Percentiles rank a stretch among this genome's conserved stretches.
phyloP scores from a whole-genome alignment of 35 echinoderm and acorn worm species.

The Chiridota heheva region DNA sequence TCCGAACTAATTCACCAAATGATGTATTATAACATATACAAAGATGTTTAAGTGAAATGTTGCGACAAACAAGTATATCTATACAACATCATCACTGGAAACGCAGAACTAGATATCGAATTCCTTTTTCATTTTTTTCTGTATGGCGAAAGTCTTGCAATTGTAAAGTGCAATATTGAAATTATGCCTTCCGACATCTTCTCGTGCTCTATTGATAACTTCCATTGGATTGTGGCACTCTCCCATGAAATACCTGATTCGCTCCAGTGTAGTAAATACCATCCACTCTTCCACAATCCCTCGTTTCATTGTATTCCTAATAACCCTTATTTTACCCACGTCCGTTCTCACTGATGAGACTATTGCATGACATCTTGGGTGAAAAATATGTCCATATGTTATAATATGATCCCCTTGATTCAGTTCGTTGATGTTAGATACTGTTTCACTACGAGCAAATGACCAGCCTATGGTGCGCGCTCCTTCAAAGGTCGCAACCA shows the following conservation, averaged over 20 bases:
- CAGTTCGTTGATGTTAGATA: not conserved
- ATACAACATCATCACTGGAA: too few species aligned
- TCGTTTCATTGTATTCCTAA: slow-evolving; percentile 11
- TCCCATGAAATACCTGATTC: not conserved
- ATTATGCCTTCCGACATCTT: slow-evolving; percentile 1
- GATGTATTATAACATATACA: too few species aligned
- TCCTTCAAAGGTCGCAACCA: too few species aligned
- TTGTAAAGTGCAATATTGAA: slow-evolving; percentile 35
- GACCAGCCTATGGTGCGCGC: too few species aligned
- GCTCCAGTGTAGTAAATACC: slow-evolving; percentile 2
- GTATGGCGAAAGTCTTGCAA: slow-evolving; percentile 34
- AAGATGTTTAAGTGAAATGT: too few species aligned
- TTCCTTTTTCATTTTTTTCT: too few species aligned
- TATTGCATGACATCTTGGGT: slow-evolving; percentile 43
- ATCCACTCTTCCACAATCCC: slow-evolving; percentile 42
- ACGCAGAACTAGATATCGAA: too few species aligned
- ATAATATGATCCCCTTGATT: slow-evolving; percentile 23
- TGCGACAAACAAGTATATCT: too few species aligned
- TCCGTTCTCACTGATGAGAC: slow-evolving; percentile 4
- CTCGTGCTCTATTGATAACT: slow-evolving; percentile 8
- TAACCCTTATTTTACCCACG: slow-evolving; percentile 12
- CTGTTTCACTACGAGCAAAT: too few species aligned
- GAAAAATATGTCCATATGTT: slow-evolving; percentile 10
- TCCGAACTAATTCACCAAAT: too few species aligned
- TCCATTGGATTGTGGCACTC: not conserved